Evolutionary conservation across 30 jellyfish, hydroid and myxozoan genomes (phyloP).

Genomic region (Aurelia aurita): DNA sequence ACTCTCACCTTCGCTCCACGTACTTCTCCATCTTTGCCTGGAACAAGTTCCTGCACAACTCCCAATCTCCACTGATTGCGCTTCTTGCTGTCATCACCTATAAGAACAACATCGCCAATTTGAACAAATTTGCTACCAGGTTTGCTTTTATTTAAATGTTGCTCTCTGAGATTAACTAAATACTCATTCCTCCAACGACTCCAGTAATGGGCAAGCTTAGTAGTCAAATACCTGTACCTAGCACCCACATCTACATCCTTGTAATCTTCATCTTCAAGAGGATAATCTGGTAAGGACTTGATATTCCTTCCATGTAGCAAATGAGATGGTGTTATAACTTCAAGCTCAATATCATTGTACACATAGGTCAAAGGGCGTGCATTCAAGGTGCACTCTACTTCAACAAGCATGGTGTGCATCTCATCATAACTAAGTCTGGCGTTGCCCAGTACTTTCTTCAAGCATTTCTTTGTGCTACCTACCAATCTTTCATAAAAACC

Average conservation of each 20-base stretch:
- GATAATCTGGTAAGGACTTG: constrained; percentile 1
- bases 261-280: constrained; percentile 6
- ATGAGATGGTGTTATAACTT: constrained; percentile 23
- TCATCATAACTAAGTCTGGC: not conserved
- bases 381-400: constrained; percentile 12
- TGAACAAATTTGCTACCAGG: too few relatives aligned
- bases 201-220: not conserved
- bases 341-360: not conserved
- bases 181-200: constrained; percentile 30
- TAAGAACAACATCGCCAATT: constrained; percentile 9
- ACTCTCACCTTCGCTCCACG: constrained; percentile 23
- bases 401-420: not conserved
- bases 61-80: constrained; percentile 38
- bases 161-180: too few relatives aligned
- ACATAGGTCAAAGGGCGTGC: constrained; percentile 20
- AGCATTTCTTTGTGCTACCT: constrained; percentile 15
- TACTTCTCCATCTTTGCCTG: constrained; percentile 9
- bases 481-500: constrained; percentile 62
- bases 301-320: constrained; percentile 25
- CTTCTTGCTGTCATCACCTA: constrained; percentile 1
- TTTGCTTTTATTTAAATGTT: not conserved
- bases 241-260: not conserved
- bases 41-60: not conserved
- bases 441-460: constrained; percentile 33
- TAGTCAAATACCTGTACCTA: not conserved